phyloP scores from a whole-genome alignment of 2,797 vertebrate species.

The Telmatherina bonti region DNA sequence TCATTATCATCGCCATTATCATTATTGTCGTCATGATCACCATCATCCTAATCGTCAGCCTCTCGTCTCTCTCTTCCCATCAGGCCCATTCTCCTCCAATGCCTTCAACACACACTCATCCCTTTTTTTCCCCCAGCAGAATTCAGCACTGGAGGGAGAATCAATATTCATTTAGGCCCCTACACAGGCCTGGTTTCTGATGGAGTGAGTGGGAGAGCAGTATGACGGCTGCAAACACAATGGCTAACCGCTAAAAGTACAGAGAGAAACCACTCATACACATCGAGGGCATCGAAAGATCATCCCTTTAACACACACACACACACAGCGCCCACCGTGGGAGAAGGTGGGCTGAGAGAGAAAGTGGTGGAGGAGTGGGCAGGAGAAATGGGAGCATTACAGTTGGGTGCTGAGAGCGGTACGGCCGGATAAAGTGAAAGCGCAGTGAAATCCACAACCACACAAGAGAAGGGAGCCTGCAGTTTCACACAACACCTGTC shows the following conservation, averaged over 20 bases:
- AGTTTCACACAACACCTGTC: conserved; percentile 76
- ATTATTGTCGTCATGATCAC: conserved; percentile 77
- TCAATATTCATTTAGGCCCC: conserved; percentile 82
- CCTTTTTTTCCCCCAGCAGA: conserved; percentile 48
- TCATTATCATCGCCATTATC: conserved; percentile 79
- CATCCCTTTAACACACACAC: conserved; percentile 71
- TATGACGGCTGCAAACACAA: conserved; percentile 75
- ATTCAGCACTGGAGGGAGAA: conserved; percentile 79
- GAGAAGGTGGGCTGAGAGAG: conserved; percentile 64
- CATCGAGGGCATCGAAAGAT: conserved; percentile 75
- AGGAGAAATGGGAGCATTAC: conserved; percentile 74
- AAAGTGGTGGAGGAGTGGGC: conserved; percentile 67
- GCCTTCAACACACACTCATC: conserved; percentile 57
- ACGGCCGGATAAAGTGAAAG: conserved; percentile 68
- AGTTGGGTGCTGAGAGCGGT: conserved; percentile 76
- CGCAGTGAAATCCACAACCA: conserved; percentile 73
- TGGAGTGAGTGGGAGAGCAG: conserved; percentile 79
- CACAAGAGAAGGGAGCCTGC: conserved; percentile 75
- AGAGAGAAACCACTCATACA: conserved; percentile 69
- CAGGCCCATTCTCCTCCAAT: conserved; percentile 70
- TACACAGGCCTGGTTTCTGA: conserved; percentile 75
- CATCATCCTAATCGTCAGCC: conserved; percentile 75
- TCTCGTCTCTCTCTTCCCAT: conserved; percentile 61
- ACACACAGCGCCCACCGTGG: conserved; percentile 21
- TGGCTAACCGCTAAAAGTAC: conserved; percentile 65